These are phyloP conservation scores for mouse (Mus musculus) DNA, from an alignment of 2,113 vertebrate genomes.

Conservation along the genomic window DNA sequence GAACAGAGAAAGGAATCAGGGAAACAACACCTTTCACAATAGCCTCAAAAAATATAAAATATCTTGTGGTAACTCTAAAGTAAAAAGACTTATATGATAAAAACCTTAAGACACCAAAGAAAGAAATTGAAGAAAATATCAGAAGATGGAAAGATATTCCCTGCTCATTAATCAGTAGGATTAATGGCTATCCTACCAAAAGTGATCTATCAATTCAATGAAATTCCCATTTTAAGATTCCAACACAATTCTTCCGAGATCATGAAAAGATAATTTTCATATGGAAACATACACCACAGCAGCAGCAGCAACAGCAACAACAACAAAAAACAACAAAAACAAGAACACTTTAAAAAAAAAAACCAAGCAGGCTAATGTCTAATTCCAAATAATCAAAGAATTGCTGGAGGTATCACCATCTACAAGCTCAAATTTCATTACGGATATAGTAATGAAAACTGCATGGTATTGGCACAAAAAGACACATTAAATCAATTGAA, in stretches of 20 bases:
- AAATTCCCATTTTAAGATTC: not conserved
- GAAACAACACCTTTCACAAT: not conserved
- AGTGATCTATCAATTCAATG: not conserved
- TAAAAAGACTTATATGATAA: not conserved
- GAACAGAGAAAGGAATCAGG: not conserved
- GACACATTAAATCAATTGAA: not conserved
- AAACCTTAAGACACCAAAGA: not conserved
- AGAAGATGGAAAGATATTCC: not conserved
- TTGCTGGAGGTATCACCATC: not conserved
- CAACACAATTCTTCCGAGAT: not conserved
- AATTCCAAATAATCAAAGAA: not conserved
- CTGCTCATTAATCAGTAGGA: not conserved
- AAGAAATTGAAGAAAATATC: not conserved
- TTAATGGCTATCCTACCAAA: not conserved
- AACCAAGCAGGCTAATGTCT: not conserved
- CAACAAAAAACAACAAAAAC: not conserved
- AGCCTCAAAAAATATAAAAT: not conserved
- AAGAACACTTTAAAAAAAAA: too few species aligned
- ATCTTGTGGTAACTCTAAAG: not conserved
- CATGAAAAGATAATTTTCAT: not conserved
- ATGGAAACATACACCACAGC: not conserved
- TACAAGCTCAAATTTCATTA: not conserved
- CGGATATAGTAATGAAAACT: not conserved
- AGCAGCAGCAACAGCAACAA: not conserved
- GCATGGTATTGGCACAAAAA: not conserved